Percentiles rank a stretch among this genome's conserved stretches.
Conservation (phyloP, 23 tunicate genomes). For the Styela clava region DNA sequence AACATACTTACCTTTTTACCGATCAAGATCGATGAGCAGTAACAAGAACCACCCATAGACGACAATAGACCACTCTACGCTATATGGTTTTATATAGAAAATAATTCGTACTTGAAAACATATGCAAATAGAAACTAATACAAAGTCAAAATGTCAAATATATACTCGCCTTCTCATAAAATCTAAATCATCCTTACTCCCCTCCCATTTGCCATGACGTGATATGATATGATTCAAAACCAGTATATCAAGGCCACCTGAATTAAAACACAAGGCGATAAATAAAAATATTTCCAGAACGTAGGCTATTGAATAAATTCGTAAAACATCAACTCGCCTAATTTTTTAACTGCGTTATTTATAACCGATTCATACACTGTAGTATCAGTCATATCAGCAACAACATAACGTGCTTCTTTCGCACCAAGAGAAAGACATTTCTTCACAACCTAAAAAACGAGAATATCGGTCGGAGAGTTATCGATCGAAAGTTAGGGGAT, state of each 20-base stretch:
- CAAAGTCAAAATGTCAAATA: too few relatives aligned
- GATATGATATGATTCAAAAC: conserved; percentile 60
- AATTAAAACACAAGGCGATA: background rate
- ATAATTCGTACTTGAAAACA: too few relatives aligned
- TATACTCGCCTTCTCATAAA: conserved; percentile 43
- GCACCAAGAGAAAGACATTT: conserved; percentile 60
- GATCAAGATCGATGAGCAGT: too few relatives aligned
- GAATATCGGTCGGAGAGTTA: background rate
- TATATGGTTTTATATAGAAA: too few relatives aligned
- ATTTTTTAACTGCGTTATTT: conserved; percentile 18
- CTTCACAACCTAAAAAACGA: conserved; percentile 39
- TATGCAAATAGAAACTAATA: too few relatives aligned
- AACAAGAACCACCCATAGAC: too few relatives aligned
- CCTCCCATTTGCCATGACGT: conserved; percentile 42
- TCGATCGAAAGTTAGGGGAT: too few relatives aligned
- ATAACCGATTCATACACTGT: conserved; percentile 24
- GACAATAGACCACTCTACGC: too few relatives aligned
- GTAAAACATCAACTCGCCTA: too few relatives aligned
- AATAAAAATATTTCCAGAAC: background rate
- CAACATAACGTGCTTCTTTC: conserved; percentile 29
- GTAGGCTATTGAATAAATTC: background rate
- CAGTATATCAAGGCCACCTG: conserved; percentile 64
- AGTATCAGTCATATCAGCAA: conserved; percentile 62
- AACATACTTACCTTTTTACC: too few relatives aligned
- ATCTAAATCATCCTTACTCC: conserved; percentile 31